Evolutionary conservation across 2,113 vertebrate genomes (phyloP).

Genomic region (Seriola rivoliana): DNA sequence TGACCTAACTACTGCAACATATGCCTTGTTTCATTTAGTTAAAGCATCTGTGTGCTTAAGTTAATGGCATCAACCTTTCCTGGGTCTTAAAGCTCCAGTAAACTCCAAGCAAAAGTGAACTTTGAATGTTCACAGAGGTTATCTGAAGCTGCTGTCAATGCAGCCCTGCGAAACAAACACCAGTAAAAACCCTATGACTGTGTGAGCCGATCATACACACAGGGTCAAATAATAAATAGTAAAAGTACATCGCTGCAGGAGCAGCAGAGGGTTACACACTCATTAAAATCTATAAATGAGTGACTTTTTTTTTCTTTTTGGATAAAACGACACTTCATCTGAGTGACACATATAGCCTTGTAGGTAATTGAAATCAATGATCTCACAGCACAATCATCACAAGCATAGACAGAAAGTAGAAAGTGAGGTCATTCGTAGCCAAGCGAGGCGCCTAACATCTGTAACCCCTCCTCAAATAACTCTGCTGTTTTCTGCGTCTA

Average conservation of each 20-base stretch:
- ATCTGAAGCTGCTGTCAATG: background rate
- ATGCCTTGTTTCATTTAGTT: too few species aligned
- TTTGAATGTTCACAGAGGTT: constrained; percentile 24
- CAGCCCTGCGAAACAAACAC: constrained; percentile 26
- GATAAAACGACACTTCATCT: background rate
- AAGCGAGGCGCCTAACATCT: background rate
- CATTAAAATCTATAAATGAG: background rate
- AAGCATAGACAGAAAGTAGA: background rate
- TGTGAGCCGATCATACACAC: background rate
- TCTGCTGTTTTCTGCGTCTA: background rate
- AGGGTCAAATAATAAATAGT: background rate
- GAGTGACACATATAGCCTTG: background rate
- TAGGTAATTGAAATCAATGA: background rate
- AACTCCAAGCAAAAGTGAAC: constrained; percentile 3
- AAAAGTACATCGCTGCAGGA: background rate
- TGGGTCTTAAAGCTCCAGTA: background rate
- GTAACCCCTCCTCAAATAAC: background rate
- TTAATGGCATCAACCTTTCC: background rate
- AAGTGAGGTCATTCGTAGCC: background rate
- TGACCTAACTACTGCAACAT: background rate
- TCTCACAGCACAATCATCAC: background rate
- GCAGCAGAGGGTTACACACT: background rate
- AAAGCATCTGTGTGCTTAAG: background rate
- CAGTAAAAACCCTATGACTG: background rate
- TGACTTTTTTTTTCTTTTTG: too few species aligned